These are phyloP conservation scores for Sebastes schlegelii DNA, from an alignment of 2,113 vertebrate genomes.

Conservation along the genomic window DNA sequence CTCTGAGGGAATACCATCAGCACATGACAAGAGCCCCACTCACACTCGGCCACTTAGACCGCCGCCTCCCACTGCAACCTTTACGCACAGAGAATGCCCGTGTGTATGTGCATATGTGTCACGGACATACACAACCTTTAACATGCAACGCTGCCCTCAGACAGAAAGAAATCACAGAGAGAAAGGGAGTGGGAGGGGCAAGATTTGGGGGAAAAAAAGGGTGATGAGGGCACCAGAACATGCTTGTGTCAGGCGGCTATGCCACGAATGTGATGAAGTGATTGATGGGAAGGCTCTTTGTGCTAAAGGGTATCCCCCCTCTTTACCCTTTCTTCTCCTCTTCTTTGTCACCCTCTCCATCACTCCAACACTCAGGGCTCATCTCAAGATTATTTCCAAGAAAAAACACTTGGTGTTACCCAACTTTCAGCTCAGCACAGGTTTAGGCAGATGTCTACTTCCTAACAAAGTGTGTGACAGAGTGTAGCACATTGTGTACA, in stretches of 20 bases:
- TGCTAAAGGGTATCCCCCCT: slow-evolving; percentile 27
- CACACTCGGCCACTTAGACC: slow-evolving; percentile 69
- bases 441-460: slow-evolving; percentile 11
- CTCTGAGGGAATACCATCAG: slow-evolving; percentile 69
- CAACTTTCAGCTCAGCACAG: slow-evolving; percentile 29
- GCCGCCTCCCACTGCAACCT: slow-evolving; percentile 75
- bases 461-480: slow-evolving; percentile 4
- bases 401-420: slow-evolving; percentile 10
- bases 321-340: background rate
- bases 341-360: slow-evolving; percentile 35
- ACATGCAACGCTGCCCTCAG: slow-evolving; percentile 46
- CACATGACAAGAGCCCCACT: slow-evolving; percentile 76
- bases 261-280: slow-evolving; percentile 68
- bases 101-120: slow-evolving; percentile 61
- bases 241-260: slow-evolving; percentile 64
- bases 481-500: background rate
- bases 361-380: background rate
- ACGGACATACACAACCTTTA: slow-evolving; percentile 60
- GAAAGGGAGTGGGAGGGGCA: slow-evolving; percentile 21
- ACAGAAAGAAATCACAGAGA: slow-evolving; percentile 47
- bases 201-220: slow-evolving; percentile 25
- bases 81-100: slow-evolving; percentile 66
- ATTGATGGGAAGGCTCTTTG: slow-evolving; percentile 64
- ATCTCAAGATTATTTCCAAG: slow-evolving; percentile 3
- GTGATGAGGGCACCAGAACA: slow-evolving; percentile 51